These are phyloP conservation scores for Entomyzon cyanotis DNA, from an alignment of 2,113 vertebrate species.

Conservation along the genomic window DNA sequence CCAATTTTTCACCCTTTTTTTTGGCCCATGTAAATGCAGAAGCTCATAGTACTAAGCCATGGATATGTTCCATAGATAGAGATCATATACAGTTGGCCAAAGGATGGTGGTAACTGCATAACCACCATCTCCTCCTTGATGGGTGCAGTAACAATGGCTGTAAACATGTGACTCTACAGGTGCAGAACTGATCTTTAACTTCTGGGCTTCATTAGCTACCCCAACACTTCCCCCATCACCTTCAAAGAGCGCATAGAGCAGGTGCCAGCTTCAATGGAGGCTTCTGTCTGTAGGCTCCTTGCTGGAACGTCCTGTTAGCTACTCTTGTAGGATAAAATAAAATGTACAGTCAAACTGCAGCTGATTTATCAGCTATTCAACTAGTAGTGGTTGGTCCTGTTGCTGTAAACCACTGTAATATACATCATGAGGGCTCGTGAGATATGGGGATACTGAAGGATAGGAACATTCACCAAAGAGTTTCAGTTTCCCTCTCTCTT, in stretches of 20 bases:
- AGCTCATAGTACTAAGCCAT: background rate
- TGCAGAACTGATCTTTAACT: background rate
- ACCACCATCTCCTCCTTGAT: background rate
- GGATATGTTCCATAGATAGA: background rate
- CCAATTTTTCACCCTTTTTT: background rate
- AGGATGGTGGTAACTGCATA: background rate
- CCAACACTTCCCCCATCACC: background rate
- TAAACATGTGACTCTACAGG: background rate
- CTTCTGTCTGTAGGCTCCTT: background rate
- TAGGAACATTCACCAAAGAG: background rate
- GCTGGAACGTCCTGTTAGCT: background rate
- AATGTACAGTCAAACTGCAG: background rate
- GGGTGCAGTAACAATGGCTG: background rate
- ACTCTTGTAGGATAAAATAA: background rate
- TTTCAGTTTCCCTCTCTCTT: background rate
- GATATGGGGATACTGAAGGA: background rate
- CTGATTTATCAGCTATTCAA: background rate
- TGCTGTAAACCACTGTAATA: background rate
- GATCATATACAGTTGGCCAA: background rate
- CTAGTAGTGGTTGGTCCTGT: background rate
- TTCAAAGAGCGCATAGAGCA: background rate
- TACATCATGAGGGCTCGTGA: background rate
- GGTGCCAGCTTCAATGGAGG: background rate
- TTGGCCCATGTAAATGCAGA: background rate
- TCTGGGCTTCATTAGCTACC: background rate